Evolutionary conservation across 2,888 invertebrate genomes (phyloP).

Genomic region (Drosophila vallismaia): DNA sequence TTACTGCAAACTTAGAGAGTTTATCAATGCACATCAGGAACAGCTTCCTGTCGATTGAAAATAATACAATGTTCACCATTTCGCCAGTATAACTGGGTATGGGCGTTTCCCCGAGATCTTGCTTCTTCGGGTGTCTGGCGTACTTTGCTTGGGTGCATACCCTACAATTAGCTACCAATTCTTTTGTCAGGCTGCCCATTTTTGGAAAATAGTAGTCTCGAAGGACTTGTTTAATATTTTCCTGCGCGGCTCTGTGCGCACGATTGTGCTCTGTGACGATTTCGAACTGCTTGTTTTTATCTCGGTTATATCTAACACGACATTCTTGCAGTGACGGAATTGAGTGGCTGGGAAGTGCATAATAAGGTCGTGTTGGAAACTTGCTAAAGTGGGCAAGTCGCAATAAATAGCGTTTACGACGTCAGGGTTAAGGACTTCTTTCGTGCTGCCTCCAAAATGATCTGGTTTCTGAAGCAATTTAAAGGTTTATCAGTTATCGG

Average conservation of each 20-base stretch:
- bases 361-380: no score
- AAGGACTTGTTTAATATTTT: constrained; percentile 32
- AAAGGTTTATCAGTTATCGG: no score
- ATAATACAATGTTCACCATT: constrained; percentile 10
- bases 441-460: no score
- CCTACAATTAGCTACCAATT: constrained; percentile 9
- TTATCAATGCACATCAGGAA: background rate
- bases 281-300: constrained; percentile 5
- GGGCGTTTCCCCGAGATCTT: constrained; percentile 14
- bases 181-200: constrained; percentile 30
- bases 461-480: no score
- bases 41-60: constrained; percentile 8
- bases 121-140: constrained; percentile 11
- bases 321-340: constrained; percentile 18
- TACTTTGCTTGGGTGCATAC: constrained; percentile 13
- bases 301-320: constrained; percentile 7
- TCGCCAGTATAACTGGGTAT: constrained; percentile 1
- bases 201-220: constrained; percentile 44
- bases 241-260: constrained; percentile 35
- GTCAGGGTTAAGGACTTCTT: no score
- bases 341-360: no score
- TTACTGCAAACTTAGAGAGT: no score
- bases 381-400: no score
- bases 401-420: no score
- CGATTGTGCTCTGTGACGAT: constrained; percentile 21